Base-by-base conservation (phyloP, 2,113 vertebrate species). In the Eurypyga helias region DNA sequence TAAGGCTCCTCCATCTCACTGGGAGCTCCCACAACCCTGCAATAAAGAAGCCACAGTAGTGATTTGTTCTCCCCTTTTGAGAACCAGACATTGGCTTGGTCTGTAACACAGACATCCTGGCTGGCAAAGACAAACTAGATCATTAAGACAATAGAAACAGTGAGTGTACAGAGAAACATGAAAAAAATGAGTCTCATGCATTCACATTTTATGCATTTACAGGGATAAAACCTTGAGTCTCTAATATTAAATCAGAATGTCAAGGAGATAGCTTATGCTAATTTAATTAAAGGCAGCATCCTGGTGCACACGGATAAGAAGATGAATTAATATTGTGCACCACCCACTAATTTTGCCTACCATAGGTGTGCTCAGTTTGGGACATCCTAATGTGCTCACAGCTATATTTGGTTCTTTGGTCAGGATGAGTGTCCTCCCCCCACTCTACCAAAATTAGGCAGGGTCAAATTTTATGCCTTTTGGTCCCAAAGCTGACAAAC, bases 211-310 rank as follows among this genome's bases (percentile, higher is more conserved):
- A 54, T 83, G 41, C 67, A 48, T 88, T 96, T 93, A 67, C 76
- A 75, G 67, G 80, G 69, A 62, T 91, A 94, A 92, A 94, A 45
- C 51, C 71, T 90, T 1, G 2, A 87, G 76, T 86, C 87, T 93
- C 19, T 80, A 77, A 81, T n/a, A 64, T 71, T 90, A 81, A 94
- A 94, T 95, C 67, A 88, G 79, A 89, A 64, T 73, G 80, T 93
- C 93, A 92, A 88, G 83, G 90, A 90, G n/a, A 77, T 24, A 83
- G 79, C 83, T 94, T 96, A 93, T 97, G 96, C 76, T 97, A 96
- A 96, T 96, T 96, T 94, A 96, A 96, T 96, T 96, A 95, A 92
- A 94, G 72, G 72, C 82, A 94, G 55, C 67, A 75, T 95, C 92
- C 90, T 95, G 92, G 75, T 13, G 2, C 72, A 67, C 69, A 49